Evolutionary conservation across 2,888 invertebrate species (phyloP).

Genomic region (Hybos culiciformis): DNA sequence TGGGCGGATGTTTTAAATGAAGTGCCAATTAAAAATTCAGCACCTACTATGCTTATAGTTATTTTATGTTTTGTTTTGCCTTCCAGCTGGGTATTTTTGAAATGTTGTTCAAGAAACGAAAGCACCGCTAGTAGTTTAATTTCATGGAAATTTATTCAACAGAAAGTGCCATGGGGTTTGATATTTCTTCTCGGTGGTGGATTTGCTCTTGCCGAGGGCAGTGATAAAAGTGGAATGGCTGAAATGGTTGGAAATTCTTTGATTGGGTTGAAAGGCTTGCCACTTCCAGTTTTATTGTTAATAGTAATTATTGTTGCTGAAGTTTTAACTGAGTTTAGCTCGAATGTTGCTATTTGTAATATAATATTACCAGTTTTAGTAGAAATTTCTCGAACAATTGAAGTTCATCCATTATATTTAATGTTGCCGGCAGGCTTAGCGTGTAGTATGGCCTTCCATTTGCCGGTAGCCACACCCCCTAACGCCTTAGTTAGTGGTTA

Average conservation of each 20-base stretch:
- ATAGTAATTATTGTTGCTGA: conserved; percentile 65
- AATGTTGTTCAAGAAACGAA: conserved; percentile 42
- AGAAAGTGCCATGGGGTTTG: conserved; percentile 82
- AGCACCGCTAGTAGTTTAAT: background rate
- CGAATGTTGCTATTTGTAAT: conserved; percentile 82
- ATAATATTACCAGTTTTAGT: conserved; percentile 73
- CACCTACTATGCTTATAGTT: conserved; percentile 70
- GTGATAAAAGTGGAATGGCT: conserved; percentile 66
- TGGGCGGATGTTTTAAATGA: conserved; percentile 59
- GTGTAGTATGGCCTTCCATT: conserved; percentile 84
- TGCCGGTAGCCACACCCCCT: conserved; percentile 90
- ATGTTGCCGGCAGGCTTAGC: conserved; percentile 81
- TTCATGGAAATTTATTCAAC: conserved; percentile 69
- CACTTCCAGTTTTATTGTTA: conserved; percentile 51
- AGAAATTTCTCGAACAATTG: conserved; percentile 57
- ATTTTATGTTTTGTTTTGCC: conserved; percentile 74
- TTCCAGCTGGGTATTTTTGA: conserved; percentile 58
- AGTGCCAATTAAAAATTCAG: conserved; percentile 55
- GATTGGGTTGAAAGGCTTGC: conserved; percentile 47
- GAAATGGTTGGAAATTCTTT: conserved; percentile 58
- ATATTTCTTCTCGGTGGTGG: conserved; percentile 73
- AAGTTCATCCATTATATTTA: conserved; percentile 73
- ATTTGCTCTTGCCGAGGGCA: conserved; percentile 80
- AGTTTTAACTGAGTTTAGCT: conserved; percentile 75
- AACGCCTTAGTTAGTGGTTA: conserved; percentile 86